Evolutionary conservation across 2,888 invertebrate genomes (phyloP), one percentile per base, ranked within the genome.

Genomic region (Stenchaetothrips biformis): DNA sequence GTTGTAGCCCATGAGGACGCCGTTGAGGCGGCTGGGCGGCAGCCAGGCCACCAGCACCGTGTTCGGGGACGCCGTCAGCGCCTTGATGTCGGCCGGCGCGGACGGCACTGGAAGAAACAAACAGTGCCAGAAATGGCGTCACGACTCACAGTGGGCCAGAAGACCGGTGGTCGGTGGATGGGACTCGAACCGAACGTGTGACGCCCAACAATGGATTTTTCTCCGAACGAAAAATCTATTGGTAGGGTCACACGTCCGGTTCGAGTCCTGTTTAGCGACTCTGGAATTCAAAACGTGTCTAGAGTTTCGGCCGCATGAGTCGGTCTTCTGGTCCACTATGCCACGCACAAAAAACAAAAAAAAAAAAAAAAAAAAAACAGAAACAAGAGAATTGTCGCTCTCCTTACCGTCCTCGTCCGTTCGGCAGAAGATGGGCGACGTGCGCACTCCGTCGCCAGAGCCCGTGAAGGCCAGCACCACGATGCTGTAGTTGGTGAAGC

Each of bases 401-500:
- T 13, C 80, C 86, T 88, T 88, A 95, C 95, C 93, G 87, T 97
- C 97, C 89, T 96, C 95, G 85, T 95, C 93, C 48, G 97, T 97
- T 84, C 93, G 92, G 85, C 96, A 95, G 86, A 92, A 95, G 79
- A 96, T 92, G 0, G 95, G 93, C 18, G 92, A 90, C 82, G 95
- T 95, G 83, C 94, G 90, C 27, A 94, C 93, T 9, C 97, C 97
- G 86, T 97, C 97, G 0, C 97, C 97, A 78, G 94, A 93, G 62
- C 93, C 90, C 0, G 97, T 97, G 87, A 92, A 96, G 11, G 96
- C 96, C 85, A 95, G 89, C 59, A 96, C 95, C 83, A 95, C 94
- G 80, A 97, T 93, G 59, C 96, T 96, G 87, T 97, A 97, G 88
- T 97, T 97, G 49, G 96, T 96, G 87, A 92, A 96, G 84, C 95